Base-by-base conservation (phyloP, 2,113 vertebrate species). In the Cochlearius cochlearius region DNA sequence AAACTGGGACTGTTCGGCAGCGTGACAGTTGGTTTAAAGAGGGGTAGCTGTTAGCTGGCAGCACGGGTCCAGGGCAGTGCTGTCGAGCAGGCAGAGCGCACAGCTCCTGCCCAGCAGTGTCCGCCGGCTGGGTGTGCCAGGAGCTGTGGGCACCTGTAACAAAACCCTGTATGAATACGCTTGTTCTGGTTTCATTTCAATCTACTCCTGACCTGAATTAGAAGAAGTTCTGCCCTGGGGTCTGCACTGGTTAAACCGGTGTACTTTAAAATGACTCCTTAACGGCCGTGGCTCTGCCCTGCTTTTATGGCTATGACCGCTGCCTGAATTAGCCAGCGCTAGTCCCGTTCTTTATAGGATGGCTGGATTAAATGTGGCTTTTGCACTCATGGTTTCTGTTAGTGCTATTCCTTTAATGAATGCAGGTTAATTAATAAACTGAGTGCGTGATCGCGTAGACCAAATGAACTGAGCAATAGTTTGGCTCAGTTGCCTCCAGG, bases 371-470 rank as follows among this genome's bases (percentile, higher is more conserved):
- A 85, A 74, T 0, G 2, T 36, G 15, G 38, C 22, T 34, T 68
- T 75, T 41, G 39, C 8, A 2, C 69, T 81, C 34, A 22, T 47
- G 47, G 62, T 55, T 91, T 64, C 66, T 82, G 45, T 59, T 69
- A 68, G 38, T 50, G 43, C 45, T 68, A 14, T 32, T 86, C 12
- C 62, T 55, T 76, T 88, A 92, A 77, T 34, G 78, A 93, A 22
- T 34, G 27, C 74, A 59, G n/a, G 59, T 93, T 93, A 81, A 56
- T 91, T 91, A 96, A 92, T 92, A 74, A 95, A 45, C 32, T 11
- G 86, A 80, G 68, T 38, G 29, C 18, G 6, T 68, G 76, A 49
- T 75, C 81, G 15, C 14, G 3, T 32, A 78, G 55, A 26, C 67
- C 41, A 76, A 41, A 79, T 69, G 27, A 68, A 38, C 83, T 45